Evolutionary conservation across 2,113 vertebrate genomes (phyloP).

Genomic region (Gymnocephalus cernua): DNA sequence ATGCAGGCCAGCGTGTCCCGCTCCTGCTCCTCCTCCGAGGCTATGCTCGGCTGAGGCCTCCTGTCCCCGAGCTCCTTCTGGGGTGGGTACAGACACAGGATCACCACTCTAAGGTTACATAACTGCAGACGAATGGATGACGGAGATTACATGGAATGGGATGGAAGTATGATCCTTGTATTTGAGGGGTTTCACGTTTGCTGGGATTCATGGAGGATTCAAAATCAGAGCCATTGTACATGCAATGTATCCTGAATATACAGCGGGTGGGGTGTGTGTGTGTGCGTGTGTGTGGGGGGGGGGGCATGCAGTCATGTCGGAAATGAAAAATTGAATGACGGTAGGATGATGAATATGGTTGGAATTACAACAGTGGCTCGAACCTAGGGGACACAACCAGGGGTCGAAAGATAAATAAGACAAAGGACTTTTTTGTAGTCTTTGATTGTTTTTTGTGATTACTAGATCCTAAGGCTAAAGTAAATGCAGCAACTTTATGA

Average conservation of each 20-base stretch:
- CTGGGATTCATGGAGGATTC: neutral
- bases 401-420: neutral
- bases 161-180: neutral
- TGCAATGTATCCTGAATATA: neutral
- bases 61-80: slow-evolving; percentile 81
- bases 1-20: slow-evolving; percentile 87
- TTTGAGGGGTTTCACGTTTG: neutral
- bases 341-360: neutral
- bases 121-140: neutral
- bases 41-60: slow-evolving; percentile 60
- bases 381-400: neutral
- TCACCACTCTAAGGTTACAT: slow-evolving; percentile 25
- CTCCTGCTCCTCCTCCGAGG: slow-evolving; percentile 91
- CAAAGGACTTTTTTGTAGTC: neutral
- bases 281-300: no score
- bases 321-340: neutral
- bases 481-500: no score
- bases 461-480: no score
- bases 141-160: slow-evolving; percentile 12
- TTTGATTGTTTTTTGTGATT: neutral
- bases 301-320: neutral
- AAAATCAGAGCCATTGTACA: slow-evolving; percentile 9
- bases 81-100: slow-evolving; percentile 64
- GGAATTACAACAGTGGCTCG: neutral
- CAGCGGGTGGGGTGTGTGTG: no score